Conservation (phyloP, 2,888 invertebrate genomes). For the Lasioglossum figueresi region DNA sequence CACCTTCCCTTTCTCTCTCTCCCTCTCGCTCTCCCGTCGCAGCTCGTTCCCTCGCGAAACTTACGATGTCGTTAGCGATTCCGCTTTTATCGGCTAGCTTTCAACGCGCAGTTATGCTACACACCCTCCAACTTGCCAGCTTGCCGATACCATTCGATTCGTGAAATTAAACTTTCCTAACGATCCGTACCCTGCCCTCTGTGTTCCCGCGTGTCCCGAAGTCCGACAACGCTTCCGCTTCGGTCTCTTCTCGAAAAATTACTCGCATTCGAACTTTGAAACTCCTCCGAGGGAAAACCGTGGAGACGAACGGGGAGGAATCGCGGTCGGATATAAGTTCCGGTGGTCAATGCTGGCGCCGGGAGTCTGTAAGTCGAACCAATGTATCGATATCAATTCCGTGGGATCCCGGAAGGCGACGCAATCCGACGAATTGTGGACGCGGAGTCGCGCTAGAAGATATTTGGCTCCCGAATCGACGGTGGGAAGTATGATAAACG, state of each 20-base stretch:
- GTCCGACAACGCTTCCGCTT: not conserved
- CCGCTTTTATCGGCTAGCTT: slow-evolving; percentile 42
- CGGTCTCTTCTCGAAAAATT: not conserved
- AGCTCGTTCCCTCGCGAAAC: slow-evolving; percentile 36
- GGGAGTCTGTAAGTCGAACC: not conserved
- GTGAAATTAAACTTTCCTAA: slow-evolving; percentile 10
- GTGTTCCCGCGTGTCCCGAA: not conserved
- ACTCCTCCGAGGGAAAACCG: not conserved
- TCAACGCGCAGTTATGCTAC: slow-evolving; percentile 9
- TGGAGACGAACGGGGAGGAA: not conserved
- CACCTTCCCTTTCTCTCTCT: slow-evolving; percentile 8
- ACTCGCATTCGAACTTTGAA: not conserved
- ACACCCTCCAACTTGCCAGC: not conserved
- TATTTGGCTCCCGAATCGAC: not conserved
- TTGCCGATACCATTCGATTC: not conserved
- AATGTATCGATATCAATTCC: slow-evolving; percentile 33
- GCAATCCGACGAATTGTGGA: not conserved
- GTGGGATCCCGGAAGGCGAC: slow-evolving; percentile 4
- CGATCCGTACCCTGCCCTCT: not conserved
- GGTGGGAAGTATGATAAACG: not conserved
- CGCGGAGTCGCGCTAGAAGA: not conserved
- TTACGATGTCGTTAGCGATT: slow-evolving; percentile 56
- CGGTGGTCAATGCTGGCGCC: slow-evolving; percentile 12
- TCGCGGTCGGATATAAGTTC: not conserved
- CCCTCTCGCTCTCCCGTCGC: not conserved